Percentiles rank a stretch among this genome's conserved stretches.
These are phyloP conservation scores for Xestia xanthographa DNA, from an alignment of 2,888 invertebrate genomes.

Conservation along the genomic window DNA sequence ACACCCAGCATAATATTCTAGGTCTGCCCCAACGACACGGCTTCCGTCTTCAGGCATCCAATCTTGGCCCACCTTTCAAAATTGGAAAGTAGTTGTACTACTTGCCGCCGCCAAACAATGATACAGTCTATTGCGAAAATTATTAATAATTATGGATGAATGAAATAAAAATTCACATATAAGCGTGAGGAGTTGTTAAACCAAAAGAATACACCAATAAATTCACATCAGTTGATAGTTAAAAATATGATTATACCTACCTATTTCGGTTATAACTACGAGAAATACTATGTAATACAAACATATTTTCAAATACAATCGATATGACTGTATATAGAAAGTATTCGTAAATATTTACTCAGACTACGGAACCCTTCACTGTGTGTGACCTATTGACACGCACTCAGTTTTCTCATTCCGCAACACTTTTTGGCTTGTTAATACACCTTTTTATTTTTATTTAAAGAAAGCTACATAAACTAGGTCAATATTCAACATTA, in stretches of 20 bases:
- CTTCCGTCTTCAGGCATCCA: neutral
- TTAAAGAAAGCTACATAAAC: neutral
- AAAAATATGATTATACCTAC: neutral
- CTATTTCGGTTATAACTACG: neutral
- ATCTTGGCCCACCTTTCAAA: neutral
- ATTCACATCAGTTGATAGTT: neutral
- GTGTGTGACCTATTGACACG: slow-evolving; percentile 6
- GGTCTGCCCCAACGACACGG: neutral
- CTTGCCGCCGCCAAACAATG: neutral
- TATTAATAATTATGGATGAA: neutral
- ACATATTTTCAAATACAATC: neutral
- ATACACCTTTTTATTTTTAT: neutral
- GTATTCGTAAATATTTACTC: neutral
- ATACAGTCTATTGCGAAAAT: neutral
- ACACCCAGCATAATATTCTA: neutral
- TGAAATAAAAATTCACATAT: neutral
- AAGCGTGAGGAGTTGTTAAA: neutral
- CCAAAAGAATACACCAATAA: neutral
- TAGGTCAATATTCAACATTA: neutral
- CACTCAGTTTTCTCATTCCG: neutral
- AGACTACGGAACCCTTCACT: neutral
- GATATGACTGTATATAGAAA: neutral
- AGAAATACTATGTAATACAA: neutral
- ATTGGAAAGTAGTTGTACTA: neutral
- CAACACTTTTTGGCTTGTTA: neutral